These are phyloP conservation scores for Synaphobranchus kaupii DNA, from an alignment of 2,797 vertebrate genomes.

Conservation along the genomic window DNA sequence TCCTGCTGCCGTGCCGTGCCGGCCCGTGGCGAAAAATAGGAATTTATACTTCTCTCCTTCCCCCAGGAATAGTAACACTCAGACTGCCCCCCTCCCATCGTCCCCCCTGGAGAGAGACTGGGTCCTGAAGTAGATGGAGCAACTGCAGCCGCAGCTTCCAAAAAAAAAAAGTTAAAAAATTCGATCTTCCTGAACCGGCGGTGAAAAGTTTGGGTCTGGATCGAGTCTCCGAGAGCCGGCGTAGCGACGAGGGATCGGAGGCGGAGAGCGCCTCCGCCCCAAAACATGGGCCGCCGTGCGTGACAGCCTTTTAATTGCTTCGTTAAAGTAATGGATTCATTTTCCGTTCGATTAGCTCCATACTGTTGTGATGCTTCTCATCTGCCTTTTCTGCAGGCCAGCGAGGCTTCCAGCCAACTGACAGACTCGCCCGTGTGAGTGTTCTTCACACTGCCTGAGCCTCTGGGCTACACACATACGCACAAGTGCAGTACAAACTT, in stretches of 20 bases:
- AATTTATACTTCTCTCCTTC: background rate
- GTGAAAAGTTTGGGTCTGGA: background rate
- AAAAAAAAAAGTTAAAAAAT: background rate
- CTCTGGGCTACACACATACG: background rate
- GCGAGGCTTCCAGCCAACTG: background rate
- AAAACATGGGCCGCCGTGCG: constrained; percentile 43
- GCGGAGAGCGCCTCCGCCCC: constrained; percentile 25
- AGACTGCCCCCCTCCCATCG: background rate
- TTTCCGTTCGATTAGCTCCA: constrained; percentile 55
- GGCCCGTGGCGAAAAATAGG: constrained; percentile 24
- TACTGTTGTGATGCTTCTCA: constrained; percentile 46
- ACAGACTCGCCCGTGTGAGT: background rate
- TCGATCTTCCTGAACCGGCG: background rate
- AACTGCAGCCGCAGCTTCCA: background rate
- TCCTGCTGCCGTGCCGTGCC: constrained; percentile 37
- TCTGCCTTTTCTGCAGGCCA: constrained; percentile 34
- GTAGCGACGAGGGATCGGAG: background rate
- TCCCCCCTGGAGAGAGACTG: background rate
- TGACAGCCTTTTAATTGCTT: constrained; percentile 58
- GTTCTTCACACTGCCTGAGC: background rate
- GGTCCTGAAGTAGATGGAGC: background rate
- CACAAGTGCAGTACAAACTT: background rate
- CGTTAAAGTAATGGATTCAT: constrained; percentile 58
- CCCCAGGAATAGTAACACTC: constrained; percentile 18
- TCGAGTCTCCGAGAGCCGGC: background rate